Evolutionary conservation across 2,113 vertebrate genomes (phyloP).

Genomic region (Nannobrachium achirus): DNA sequence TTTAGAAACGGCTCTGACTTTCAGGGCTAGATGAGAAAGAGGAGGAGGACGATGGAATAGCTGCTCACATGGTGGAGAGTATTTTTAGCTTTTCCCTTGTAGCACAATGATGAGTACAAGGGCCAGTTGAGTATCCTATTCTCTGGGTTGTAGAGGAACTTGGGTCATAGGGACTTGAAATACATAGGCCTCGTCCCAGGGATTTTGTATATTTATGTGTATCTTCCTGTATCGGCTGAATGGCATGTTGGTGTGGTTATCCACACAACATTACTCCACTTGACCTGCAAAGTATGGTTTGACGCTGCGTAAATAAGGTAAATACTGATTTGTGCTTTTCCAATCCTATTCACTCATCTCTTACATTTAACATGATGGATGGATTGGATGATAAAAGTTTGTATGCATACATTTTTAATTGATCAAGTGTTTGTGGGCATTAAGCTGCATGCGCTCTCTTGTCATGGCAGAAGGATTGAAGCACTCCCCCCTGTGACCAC

Average conservation of each 20-base stretch:
- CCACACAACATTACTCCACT: too few relatives aligned
- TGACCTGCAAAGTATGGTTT: too few relatives aligned
- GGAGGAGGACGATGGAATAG: constrained; percentile 59
- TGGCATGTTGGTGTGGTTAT: too few relatives aligned
- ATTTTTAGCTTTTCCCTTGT: constrained; percentile 68
- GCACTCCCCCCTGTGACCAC: background rate
- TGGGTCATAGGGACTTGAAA: constrained; percentile 14
- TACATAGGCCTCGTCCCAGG: constrained; percentile 10
- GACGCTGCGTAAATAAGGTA: too few relatives aligned
- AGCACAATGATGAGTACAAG: constrained; percentile 55
- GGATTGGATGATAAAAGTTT: background rate
- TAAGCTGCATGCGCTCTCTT: constrained; percentile 10
- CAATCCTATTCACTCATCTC: too few relatives aligned
- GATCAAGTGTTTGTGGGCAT: background rate
- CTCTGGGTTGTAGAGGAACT: constrained; percentile 41
- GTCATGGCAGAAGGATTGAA: constrained; percentile 12
- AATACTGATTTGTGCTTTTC: too few relatives aligned
- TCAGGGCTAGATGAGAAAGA: constrained; percentile 45
- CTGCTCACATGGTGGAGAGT: constrained; percentile 62
- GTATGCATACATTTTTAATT: background rate
- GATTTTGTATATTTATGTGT: background rate
- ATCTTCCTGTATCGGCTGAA: constrained; percentile 16
- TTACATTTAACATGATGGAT: too few relatives aligned
- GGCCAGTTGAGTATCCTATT: constrained; percentile 56
- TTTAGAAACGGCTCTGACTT: constrained; percentile 55